Base-by-base conservation (phyloP, 2,888 invertebrate species). In the Timema cristinae region DNA sequence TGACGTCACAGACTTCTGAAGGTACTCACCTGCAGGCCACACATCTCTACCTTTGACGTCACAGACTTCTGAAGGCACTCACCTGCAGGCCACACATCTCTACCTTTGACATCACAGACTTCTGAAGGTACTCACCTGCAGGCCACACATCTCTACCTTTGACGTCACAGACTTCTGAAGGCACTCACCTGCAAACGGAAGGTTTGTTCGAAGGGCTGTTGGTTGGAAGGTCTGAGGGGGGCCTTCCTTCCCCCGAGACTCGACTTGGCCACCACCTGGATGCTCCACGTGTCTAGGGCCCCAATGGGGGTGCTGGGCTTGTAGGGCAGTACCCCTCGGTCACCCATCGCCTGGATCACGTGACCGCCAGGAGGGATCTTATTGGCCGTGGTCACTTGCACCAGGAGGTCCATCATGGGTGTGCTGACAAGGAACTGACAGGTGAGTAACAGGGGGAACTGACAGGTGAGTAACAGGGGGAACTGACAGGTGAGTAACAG, bases 321-420 rank as follows among this genome's bases (percentile, higher is more conserved):
- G 83, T 89, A 91, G 67, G 88, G 88, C 75, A 90, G 82, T 73
- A 85, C 86, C 66, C 87, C 87, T 78, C 86, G 81, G 78, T 86
- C 84, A 77, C 88, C 89, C 73, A 89, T 83, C 13, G 89, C 86
- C 78, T 89, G 88, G 52, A 91, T 84, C 48, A 88, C 86, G 81
- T 90, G 88, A 75, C 86, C 86, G 73, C 89, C 87, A 52, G 91
- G 88, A 76, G 88, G 87, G 75, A 92, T 84, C 80, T 89, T 88
- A 80, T 89, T 86, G 67, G 87, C 85, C 67, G 89, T 90, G 63
- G 91, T 88, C 76, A 91, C 86, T 79, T 90, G 90, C 70, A 92
- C 88, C 76, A 91, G 84, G 67, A 92, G 85, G 80, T 91, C 91
- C 89, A 91, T 89, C 90, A 91, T 91, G 52, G 91, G 91, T 48